Evolutionary conservation across 1,140 invertebrate genomes (phyloP).

Genomic region (Hestina assimilis): DNA sequence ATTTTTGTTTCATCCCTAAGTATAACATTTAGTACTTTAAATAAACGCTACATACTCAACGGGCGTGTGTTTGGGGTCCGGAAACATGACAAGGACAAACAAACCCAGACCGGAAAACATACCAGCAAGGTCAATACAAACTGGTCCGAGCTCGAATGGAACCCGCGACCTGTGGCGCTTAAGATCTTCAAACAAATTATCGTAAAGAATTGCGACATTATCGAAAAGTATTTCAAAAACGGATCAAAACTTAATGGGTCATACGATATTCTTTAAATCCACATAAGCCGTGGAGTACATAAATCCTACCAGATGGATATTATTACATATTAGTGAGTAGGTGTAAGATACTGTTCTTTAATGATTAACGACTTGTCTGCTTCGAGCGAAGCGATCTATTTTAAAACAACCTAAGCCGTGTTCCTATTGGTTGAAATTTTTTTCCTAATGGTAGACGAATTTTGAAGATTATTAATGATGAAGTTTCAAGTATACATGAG

Average conservation of each 20-base stretch:
- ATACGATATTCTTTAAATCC: conserved; percentile 16
- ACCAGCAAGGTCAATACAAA: no score
- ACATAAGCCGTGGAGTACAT: conserved; percentile 14
- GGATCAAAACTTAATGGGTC: conserved; percentile 19
- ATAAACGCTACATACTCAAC: no score
- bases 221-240: background rate
- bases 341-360: conserved; percentile 37
- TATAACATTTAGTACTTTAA: no score
- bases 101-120: no score
- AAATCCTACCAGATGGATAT: conserved; percentile 19
- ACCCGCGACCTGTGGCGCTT: no score
- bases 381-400: conserved; percentile 55
- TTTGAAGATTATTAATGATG: conserved; percentile 69
- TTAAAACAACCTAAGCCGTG: conserved; percentile 51
- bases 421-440: conserved; percentile 62
- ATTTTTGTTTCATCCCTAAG: no score
- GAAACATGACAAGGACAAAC: no score
- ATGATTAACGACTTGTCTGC: conserved; percentile 66
- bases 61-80: no score
- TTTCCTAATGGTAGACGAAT: conserved; percentile 61
- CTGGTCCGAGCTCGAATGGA: no score
- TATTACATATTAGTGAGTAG: conserved; percentile 42
- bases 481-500: conserved; percentile 49
- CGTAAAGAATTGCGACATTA: no score
- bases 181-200: no score